Conservation (phyloP, 1,140 invertebrate genomes). For the Druon quercuslanigerum region DNA sequence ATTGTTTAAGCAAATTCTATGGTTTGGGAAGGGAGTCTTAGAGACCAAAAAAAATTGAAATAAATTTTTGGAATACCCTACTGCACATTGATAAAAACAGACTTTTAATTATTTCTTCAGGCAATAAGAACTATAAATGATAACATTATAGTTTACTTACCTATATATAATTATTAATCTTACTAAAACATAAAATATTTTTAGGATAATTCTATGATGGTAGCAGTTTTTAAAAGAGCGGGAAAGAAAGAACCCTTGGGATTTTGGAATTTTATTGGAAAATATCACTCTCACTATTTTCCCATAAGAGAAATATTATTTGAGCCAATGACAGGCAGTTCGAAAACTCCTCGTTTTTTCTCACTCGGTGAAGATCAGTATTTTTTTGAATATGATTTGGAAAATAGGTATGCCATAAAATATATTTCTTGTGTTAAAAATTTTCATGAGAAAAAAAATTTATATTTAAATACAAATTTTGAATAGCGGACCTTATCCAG, state of each 20-base stretch:
- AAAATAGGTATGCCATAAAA: conserved; percentile 69
- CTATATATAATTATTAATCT: too few relatives aligned
- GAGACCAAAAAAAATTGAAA: too few relatives aligned
- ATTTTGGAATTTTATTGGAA: conserved; percentile 77
- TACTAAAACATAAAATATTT: conserved; percentile 3
- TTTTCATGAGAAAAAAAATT: neutral
- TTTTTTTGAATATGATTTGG: conserved; percentile 83
- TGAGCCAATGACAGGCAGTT: conserved; percentile 46
- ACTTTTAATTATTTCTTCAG: too few relatives aligned
- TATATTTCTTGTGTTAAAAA: conserved; percentile 56
- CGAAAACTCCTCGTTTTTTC: conserved; percentile 71
- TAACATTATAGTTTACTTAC: too few relatives aligned
- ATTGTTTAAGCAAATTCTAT: too few relatives aligned
- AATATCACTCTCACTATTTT: conserved; percentile 77
- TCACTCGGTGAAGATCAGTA: conserved; percentile 79
- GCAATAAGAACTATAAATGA: too few relatives aligned
- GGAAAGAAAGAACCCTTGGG: neutral
- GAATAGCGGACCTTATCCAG: conserved; percentile 65
- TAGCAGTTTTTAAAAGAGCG: conserved; percentile 70
- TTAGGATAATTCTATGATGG: conserved; percentile 74
- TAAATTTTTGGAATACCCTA: too few relatives aligned
- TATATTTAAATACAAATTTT: conserved; percentile 30
- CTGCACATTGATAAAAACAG: too few relatives aligned
- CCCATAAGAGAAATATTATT: conserved; percentile 77
- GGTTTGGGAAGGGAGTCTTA: too few relatives aligned